Percentiles rank a stretch among this genome's conserved stretches.
These are phyloP conservation scores for Ammodytes dubius DNA, from an alignment of 2,113 vertebrate species.

Conservation along the genomic window DNA sequence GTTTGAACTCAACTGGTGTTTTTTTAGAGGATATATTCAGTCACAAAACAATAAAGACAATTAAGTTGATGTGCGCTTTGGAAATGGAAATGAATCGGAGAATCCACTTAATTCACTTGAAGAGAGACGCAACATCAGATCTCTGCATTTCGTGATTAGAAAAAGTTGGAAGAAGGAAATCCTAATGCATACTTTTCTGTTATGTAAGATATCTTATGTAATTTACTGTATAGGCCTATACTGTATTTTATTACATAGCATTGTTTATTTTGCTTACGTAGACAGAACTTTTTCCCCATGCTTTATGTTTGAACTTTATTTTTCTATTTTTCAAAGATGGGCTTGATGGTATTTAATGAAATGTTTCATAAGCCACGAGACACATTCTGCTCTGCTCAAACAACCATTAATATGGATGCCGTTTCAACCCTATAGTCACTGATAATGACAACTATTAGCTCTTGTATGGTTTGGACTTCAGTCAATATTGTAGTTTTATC, in stretches of 20 bases:
- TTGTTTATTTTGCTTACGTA: not conserved
- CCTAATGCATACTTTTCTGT: not conserved
- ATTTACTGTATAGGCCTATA: not conserved
- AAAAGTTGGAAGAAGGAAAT: not conserved
- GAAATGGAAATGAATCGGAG: not conserved
- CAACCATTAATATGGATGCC: not conserved
- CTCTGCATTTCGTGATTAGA: too few relatives aligned
- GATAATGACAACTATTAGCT: not conserved
- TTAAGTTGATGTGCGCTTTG: not conserved
- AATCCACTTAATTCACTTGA: not conserved
- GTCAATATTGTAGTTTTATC: constrained; percentile 4
- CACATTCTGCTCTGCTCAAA: not conserved
- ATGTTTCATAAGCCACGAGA: not conserved
- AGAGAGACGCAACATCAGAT: not conserved
- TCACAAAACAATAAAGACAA: not conserved
- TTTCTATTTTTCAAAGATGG: not conserved
- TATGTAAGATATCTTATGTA: not conserved
- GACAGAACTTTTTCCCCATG: not conserved
- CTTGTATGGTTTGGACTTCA: not conserved
- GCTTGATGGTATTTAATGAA: not conserved
- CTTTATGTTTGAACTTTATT: not conserved
- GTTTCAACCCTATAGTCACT: not conserved
- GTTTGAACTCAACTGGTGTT: not conserved
- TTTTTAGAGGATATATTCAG: not conserved
- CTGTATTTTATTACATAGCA: not conserved